phyloP scores from a whole-genome alignment of 2,888 invertebrate genomes.

The Rhopalosiphum nymphaeae region DNA sequence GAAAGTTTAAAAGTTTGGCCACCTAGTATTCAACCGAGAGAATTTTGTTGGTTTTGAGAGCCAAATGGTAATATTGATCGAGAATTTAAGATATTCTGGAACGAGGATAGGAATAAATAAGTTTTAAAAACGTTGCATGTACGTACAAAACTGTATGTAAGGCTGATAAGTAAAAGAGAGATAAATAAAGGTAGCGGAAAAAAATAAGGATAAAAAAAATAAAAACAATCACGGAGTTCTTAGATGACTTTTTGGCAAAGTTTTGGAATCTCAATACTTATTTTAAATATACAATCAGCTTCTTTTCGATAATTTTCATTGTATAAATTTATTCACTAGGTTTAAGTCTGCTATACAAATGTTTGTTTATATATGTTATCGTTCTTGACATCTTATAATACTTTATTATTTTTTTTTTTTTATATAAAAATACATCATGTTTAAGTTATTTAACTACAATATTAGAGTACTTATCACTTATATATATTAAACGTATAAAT shows the following conservation, averaged over 20 bases:
- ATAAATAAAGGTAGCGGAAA: background rate
- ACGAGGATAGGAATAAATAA: constrained; percentile 32
- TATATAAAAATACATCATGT: background rate
- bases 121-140: constrained; percentile 28
- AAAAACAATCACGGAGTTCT: constrained; percentile 59
- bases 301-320: constrained; percentile 39
- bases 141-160: constrained; percentile 39
- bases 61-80: constrained; percentile 54
- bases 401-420: background rate
- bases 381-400: background rate
- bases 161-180: background rate
- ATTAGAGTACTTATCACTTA: background rate
- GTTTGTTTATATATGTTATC: background rate
- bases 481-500: background rate
- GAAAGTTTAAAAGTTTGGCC: constrained; percentile 46
- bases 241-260: constrained; percentile 58
- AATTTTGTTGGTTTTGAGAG: constrained; percentile 23
- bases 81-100: constrained; percentile 48
- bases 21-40: constrained; percentile 28
- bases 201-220: constrained; percentile 2
- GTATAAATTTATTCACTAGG: constrained; percentile 37
- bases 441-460: background rate
- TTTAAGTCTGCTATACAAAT: constrained; percentile 1
- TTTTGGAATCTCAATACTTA: constrained; percentile 53
- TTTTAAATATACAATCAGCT: constrained; percentile 59